Conservation (phyloP, 2,797 vertebrate genomes). For the Myotis findleyi region DNA sequence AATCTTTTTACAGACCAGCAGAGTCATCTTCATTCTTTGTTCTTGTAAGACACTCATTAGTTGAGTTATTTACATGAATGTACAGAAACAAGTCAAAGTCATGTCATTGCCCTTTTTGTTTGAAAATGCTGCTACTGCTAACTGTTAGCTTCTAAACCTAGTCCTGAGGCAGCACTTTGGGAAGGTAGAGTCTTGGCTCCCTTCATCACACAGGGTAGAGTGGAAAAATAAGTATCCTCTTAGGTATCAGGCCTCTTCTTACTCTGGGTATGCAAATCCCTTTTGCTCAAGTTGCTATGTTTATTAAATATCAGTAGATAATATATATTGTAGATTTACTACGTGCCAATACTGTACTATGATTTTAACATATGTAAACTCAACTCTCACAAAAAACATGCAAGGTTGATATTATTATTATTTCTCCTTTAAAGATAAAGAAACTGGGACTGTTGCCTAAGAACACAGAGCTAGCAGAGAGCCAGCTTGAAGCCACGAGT, state of each 20-base stretch:
- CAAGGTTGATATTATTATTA: not conserved
- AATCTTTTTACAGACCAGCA: not conserved
- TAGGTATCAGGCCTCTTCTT: not conserved
- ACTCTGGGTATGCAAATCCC: not conserved
- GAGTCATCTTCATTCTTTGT: conserved; percentile 33
- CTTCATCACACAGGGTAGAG: not conserved
- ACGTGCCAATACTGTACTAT: not conserved
- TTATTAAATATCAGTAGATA: not conserved
- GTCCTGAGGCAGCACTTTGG: not conserved
- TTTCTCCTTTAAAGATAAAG: not conserved
- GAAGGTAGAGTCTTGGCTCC: not conserved
- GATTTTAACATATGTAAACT: not conserved
- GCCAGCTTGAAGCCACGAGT: not conserved
- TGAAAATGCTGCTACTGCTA: conserved; percentile 27
- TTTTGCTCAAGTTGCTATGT: not conserved
- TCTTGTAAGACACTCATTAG: conserved; percentile 58
- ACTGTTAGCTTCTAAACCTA: not conserved
- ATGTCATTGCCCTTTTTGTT: conserved; percentile 35
- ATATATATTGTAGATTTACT: not conserved
- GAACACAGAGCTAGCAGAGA: not conserved
- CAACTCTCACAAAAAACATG: not conserved
- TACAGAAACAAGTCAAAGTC: conserved; percentile 12
- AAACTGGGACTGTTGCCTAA: not conserved
- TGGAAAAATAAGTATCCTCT: not conserved
- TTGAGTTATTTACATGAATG: conserved; percentile 30